Percentiles rank a stretch among this genome's conserved stretches.
Evolutionary conservation across 2,113 vertebrate genomes (phyloP).

Genomic region (Carassius gibelio): DNA sequence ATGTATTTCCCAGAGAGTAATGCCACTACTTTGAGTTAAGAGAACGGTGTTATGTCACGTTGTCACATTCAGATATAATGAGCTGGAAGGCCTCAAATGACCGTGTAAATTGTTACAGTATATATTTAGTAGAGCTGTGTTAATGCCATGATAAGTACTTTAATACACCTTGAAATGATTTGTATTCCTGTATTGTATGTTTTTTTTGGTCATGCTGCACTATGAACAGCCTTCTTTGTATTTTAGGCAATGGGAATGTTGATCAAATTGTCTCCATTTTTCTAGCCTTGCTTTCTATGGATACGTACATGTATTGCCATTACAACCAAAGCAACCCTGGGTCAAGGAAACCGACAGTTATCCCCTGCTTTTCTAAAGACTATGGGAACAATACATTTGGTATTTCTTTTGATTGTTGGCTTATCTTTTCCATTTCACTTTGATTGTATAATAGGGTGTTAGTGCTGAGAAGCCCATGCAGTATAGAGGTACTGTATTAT

Average conservation of each 20-base stretch:
- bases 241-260: conserved; percentile 68
- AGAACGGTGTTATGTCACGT: background rate
- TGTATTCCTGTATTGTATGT: conserved; percentile 47
- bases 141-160: conserved; percentile 43
- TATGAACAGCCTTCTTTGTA: conserved; percentile 60
- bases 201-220: conserved; percentile 39
- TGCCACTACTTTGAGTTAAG: background rate
- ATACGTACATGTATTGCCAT: conserved; percentile 48
- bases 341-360: conserved; percentile 33
- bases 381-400: conserved; percentile 53
- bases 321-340: conserved; percentile 65
- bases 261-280: conserved; percentile 53
- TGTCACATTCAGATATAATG: conserved; percentile 4
- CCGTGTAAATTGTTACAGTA: conserved; percentile 28
- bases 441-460: conserved; percentile 71
- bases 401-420: conserved; percentile 49
- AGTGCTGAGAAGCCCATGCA: conserved; percentile 61
- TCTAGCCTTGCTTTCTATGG: conserved; percentile 43
- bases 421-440: conserved; percentile 59
- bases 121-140: conserved; percentile 19
- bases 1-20: conserved; percentile 24
- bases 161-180: conserved; percentile 14
- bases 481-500: conserved; percentile 57
- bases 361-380: conserved; percentile 49
- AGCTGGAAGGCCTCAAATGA: conserved; percentile 19